A percentile compares a stretch with the other conserved stretches of the same genome.
These are phyloP conservation scores for Oplegnathus fasciatus DNA, from an alignment of 2,113 vertebrate species.

Conservation along the genomic window DNA sequence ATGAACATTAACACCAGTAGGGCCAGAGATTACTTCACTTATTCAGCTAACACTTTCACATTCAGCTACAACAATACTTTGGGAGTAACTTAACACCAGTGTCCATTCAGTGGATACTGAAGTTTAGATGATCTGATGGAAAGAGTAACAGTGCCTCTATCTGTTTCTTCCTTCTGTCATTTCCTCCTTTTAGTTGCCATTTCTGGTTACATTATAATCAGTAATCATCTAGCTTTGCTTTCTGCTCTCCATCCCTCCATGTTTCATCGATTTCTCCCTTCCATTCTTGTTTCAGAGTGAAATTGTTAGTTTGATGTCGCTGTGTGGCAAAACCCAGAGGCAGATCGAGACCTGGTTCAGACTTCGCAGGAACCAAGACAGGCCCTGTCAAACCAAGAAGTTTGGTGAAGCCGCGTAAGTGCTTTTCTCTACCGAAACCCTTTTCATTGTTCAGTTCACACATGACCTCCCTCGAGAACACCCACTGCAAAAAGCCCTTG, in stretches of 20 bases:
- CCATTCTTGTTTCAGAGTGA: constrained; percentile 73
- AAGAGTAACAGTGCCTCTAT: neutral
- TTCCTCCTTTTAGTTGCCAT: neutral
- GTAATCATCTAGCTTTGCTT: neutral
- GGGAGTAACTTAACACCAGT: neutral
- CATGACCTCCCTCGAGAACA: neutral
- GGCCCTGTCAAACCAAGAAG: constrained; percentile 89
- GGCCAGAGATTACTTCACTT: neutral
- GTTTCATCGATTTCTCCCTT: neutral
- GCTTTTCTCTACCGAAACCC: neutral
- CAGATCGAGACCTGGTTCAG: constrained; percentile 92
- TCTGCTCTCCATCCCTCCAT: neutral
- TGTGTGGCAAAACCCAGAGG: constrained; percentile 84
- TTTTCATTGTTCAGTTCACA: neutral
- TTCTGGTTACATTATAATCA: neutral
- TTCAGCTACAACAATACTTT: neutral
- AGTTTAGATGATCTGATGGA: neutral
- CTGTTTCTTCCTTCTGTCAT: neutral
- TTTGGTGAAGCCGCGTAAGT: constrained; percentile 93
- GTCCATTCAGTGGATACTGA: neutral
- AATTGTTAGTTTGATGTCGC: constrained; percentile 83
- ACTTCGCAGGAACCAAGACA: constrained; percentile 87
- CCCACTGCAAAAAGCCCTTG: neutral
- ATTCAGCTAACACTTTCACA: neutral
- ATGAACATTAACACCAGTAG: neutral